Percentiles rank a stretch among this genome's conserved stretches.
phyloP scores from a whole-genome alignment of 2,797 vertebrate species.

The Ficedula albicollis region DNA sequence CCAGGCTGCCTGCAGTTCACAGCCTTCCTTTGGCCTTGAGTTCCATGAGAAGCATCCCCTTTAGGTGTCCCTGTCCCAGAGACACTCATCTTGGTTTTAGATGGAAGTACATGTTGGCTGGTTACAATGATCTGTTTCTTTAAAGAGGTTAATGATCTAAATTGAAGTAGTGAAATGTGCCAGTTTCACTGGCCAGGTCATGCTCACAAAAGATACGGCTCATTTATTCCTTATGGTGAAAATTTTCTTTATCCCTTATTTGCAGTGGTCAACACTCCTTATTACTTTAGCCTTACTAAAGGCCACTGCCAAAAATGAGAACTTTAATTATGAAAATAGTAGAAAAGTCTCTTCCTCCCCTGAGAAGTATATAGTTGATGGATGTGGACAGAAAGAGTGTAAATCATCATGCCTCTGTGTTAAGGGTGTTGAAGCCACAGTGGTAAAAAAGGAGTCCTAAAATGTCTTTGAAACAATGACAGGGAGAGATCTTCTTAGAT shows the following conservation, averaged over 20 bases:
- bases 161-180: not conserved
- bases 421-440: not conserved
- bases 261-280: not conserved
- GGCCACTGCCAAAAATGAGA: not conserved
- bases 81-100: not conserved
- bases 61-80: not conserved
- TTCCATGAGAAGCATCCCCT: not conserved
- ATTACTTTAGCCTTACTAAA: not conserved
- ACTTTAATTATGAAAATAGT: not conserved
- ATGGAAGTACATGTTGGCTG: not conserved
- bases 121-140: not conserved
- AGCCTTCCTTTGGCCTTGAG: not conserved
- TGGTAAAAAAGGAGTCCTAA: not conserved
- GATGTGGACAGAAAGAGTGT: not conserved
- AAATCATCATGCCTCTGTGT: not conserved
- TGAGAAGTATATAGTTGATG: not conserved
- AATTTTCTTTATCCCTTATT: not conserved
- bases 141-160: not conserved
- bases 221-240: not conserved
- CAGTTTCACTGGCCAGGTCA: not conserved
- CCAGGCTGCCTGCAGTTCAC: not conserved
- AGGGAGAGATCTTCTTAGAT: not conserved
- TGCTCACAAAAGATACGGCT: fast-evolving
- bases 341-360: not conserved
- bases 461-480: not conserved